phyloP scores from a whole-genome alignment of 2,888 invertebrate species.

The Ichneumoninae sp. region DNA sequence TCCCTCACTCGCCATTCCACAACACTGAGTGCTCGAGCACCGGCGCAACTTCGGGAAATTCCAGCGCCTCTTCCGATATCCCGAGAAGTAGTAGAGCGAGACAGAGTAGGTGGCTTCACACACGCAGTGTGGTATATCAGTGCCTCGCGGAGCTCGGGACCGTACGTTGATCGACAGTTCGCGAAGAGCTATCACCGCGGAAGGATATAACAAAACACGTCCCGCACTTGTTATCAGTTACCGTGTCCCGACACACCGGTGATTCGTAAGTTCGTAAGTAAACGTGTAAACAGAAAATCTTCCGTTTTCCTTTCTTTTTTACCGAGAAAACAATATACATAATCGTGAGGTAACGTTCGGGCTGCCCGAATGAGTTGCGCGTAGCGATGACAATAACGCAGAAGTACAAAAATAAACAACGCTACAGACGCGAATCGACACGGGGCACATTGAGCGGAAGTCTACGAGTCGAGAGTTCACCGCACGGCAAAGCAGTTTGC shows the following conservation, averaged over 20 bases:
- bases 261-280: conserved; percentile 32
- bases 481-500: background rate
- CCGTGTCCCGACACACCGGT: background rate
- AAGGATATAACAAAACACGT: conserved; percentile 4
- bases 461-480: background rate
- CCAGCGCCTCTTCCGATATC: background rate
- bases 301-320: no score
- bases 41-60: background rate
- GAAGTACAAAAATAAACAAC: background rate
- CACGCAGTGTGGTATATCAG: conserved; percentile 1
- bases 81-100: conserved; percentile 1
- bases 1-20: background rate
- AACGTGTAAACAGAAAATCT: background rate
- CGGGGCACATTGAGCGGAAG: background rate
- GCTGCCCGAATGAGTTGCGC: no score
- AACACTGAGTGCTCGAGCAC: background rate
- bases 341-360: no score
- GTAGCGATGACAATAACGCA: background rate
- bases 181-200: conserved; percentile 44
- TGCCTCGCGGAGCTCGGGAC: background rate
- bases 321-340: no score
- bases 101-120: background rate
- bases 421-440: background rate
- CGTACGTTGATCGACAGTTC: conserved; percentile 49
- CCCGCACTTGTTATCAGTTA: background rate